phyloP scores from a whole-genome alignment of 2,888 invertebrate species.

The Barypeithes pellucidus region DNA sequence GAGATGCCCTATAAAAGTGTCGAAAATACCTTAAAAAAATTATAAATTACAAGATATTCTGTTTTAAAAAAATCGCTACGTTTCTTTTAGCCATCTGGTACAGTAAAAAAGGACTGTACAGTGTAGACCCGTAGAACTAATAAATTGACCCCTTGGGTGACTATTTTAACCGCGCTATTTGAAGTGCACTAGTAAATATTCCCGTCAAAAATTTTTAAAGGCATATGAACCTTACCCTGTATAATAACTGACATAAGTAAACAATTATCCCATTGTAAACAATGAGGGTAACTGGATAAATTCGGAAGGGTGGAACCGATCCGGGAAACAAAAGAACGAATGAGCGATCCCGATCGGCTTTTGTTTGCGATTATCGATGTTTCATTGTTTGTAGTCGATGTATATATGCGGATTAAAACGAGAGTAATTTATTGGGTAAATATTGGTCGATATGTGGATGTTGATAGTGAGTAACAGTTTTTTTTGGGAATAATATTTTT shows the following conservation, averaged over 20 bases:
- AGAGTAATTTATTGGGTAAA: constrained; percentile 42
- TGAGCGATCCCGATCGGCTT: constrained; percentile 12
- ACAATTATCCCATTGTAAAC: constrained; percentile 36
- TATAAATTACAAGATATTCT: too few species aligned
- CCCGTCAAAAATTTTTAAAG: neutral
- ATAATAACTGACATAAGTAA: constrained; percentile 37
- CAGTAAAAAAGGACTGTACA: too few species aligned
- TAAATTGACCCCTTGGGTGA: too few species aligned
- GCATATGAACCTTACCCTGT: neutral
- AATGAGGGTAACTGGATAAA: constrained; percentile 15
- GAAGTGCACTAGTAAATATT: too few species aligned
- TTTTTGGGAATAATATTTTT: too few species aligned
- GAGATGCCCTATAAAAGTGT: too few species aligned
- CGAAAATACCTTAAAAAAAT: too few species aligned
- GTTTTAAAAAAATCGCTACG: too few species aligned
- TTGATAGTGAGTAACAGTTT: too few species aligned
- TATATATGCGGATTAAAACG: constrained; percentile 36
- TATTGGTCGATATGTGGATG: constrained; percentile 13
- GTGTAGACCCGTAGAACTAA: too few species aligned
- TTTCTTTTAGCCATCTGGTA: too few species aligned
- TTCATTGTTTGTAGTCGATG: constrained; percentile 26
- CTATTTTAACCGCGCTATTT: too few species aligned
- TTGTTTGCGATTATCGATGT: constrained; percentile 34
- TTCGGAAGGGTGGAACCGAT: constrained; percentile 25
- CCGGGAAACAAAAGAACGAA: constrained; percentile 2